These are phyloP conservation scores for Lepidocolaptes lacrymiger DNA, from an alignment of 2,797 vertebrate genomes.

Conservation along the genomic window DNA sequence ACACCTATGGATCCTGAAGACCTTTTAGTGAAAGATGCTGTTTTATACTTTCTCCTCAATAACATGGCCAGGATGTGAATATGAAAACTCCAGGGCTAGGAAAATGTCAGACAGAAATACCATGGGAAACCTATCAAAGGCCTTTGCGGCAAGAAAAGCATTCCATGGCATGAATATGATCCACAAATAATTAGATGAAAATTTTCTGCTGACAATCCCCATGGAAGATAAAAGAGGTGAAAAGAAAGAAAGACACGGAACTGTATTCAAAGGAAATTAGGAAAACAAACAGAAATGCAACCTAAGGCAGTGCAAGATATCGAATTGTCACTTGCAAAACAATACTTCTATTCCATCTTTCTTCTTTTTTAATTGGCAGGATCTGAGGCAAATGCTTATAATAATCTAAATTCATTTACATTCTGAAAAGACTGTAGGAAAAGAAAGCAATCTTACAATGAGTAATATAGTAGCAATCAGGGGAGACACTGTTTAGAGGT, in stretches of 20 bases:
- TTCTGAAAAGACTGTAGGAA: not conserved
- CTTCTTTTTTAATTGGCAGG: slow-evolving; percentile 12
- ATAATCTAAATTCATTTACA: slow-evolving; percentile 19
- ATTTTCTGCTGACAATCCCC: slow-evolving; percentile 24
- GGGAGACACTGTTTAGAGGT: not conserved
- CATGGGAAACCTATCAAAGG: not conserved
- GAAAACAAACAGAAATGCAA: slow-evolving; percentile 47
- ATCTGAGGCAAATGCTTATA: not conserved
- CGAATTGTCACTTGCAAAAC: slow-evolving; percentile 1
- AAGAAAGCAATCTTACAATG: not conserved
- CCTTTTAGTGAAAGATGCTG: not conserved
- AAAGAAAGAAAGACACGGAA: slow-evolving; percentile 20
- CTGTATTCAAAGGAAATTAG: slow-evolving; percentile 15
- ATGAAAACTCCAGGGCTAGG: not conserved
- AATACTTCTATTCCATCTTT: not conserved
- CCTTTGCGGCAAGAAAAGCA: not conserved
- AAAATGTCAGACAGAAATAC: slow-evolving; percentile 7
- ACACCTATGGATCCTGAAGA: not conserved
- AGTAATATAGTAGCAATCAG: not conserved
- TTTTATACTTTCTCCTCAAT: not conserved
- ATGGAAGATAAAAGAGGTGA: not conserved
- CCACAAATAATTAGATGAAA: not conserved
- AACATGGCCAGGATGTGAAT: not conserved
- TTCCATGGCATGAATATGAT: not conserved
- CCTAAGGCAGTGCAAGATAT: not conserved